Evolutionary conservation across 1,140 invertebrate species (phyloP).

Genomic region (Zaprionus africanus): DNA sequence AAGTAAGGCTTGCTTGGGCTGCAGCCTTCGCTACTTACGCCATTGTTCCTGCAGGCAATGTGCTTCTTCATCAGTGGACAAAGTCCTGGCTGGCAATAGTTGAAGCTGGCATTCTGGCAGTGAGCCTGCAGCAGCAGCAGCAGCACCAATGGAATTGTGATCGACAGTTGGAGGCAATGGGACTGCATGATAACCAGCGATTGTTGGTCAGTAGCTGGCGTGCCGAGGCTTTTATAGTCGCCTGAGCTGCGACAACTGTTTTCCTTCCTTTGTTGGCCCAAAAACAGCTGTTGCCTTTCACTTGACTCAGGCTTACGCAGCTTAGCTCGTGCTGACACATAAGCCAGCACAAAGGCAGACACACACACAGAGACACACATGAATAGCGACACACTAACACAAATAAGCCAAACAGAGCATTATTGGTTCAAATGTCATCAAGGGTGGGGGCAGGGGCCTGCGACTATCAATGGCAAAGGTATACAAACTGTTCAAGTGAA

Average conservation of each 20-base stretch:
- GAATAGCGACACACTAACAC: slow-evolving; percentile 12
- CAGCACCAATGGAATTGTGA: slow-evolving; percentile 12
- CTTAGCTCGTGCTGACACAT: slow-evolving; percentile 37
- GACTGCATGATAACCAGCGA: slow-evolving; percentile 30
- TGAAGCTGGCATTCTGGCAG: slow-evolving; percentile 5
- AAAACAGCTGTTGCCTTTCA: slow-evolving; percentile 36
- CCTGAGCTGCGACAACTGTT: slow-evolving; percentile 57
- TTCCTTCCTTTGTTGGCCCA: slow-evolving; percentile 34
- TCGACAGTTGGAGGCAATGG: slow-evolving; percentile 13
- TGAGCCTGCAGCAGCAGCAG: slow-evolving; percentile 18
- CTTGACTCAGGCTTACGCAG: slow-evolving; percentile 26
- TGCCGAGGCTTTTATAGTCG: slow-evolving; percentile 47
- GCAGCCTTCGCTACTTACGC: slow-evolving; percentile 43
- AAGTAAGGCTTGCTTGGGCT: no score
- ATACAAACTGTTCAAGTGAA: slow-evolving; percentile 46
- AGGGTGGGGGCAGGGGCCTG: slow-evolving; percentile 27
- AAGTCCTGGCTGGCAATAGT: slow-evolving; percentile 55
- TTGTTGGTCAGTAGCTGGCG: slow-evolving; percentile 12
- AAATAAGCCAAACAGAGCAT: slow-evolving; percentile 41
- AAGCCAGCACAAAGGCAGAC: slow-evolving; percentile 28
- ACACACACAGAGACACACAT: neutral
- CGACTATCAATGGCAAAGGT: slow-evolving; percentile 71
- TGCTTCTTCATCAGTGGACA: slow-evolving; percentile 50
- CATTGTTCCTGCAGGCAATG: slow-evolving; percentile 60
- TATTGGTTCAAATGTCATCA: slow-evolving; percentile 58